A percentile compares a stretch with the other conserved stretches of the same genome.
phyloP scores from a whole-genome alignment of 2,113 vertebrate genomes.

The Corvus cornix region DNA sequence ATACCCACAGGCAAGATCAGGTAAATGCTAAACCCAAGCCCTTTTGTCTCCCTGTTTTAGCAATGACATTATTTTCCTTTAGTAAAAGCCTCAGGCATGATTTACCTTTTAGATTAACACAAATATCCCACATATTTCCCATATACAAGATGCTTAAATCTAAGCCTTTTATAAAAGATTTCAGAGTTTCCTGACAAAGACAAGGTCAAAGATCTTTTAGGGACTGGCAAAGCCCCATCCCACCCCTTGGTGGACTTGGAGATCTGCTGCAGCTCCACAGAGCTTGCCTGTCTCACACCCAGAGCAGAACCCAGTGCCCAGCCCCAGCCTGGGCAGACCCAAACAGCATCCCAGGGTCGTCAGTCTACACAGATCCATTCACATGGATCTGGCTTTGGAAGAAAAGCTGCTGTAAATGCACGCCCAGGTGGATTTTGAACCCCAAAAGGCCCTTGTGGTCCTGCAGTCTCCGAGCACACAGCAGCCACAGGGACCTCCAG shows the following conservation, averaged over 20 bases:
- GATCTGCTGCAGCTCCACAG: neutral
- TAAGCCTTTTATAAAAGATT: neutral
- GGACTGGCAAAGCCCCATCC: neutral
- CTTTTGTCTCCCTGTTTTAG: neutral
- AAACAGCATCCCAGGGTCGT: neutral
- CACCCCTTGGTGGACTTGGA: accelerated
- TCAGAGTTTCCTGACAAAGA: neutral
- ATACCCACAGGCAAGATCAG: neutral
- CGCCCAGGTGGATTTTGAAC: neutral
- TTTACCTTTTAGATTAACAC: neutral
- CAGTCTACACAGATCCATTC: neutral
- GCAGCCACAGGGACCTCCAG: neutral
- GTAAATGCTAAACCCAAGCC: neutral
- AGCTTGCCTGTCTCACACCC: neutral
- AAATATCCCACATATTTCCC: neutral
- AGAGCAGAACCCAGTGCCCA: neutral
- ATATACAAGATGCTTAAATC: neutral
- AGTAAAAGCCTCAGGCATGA: neutral
- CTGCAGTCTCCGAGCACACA: neutral
- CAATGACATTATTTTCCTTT: neutral
- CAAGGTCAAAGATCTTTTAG: neutral
- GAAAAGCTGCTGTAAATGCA: neutral
- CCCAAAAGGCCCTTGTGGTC: neutral
- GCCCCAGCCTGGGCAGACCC: neutral
- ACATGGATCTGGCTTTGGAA: neutral